Evolutionary conservation across 2,888 invertebrate genomes (phyloP), one percentile per base, ranked within the genome.

Genomic region (Oxytorus armatus): DNA sequence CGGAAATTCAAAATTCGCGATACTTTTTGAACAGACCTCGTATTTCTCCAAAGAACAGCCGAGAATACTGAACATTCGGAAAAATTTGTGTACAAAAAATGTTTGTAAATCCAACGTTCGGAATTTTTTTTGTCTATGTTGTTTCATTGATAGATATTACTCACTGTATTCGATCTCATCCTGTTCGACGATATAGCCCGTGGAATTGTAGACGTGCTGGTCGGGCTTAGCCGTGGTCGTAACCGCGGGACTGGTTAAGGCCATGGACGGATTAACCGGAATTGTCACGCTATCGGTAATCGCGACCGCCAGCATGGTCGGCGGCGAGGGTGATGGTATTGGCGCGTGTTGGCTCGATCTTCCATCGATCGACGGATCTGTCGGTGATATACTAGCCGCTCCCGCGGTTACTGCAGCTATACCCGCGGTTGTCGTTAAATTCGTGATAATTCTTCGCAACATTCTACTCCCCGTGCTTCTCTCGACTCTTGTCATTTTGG

Each of bases 141-240:
- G 33, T 33, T 51, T 39, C 14, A 7, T 61, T 59, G 3, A 14
- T 39, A n/a, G n/a, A 7, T 25, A 70, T 68, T 85, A 92, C 91
- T 91, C 85, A 92, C 91, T 89, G 86, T 91, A 89, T 85, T 91
- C 90, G 77, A 91, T 87, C 80, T 91, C 90, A 75, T 91, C 91
- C 84, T 89, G 90, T 69, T 90, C 91, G 61, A 83, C 85, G 77
- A 89, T 87, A 82, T 90, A 88, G 66, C 88, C 88, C 53, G 90
- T 90, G 76, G 88, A 87, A 83, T 90, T 91, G 87, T 89, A 87
- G 83, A 88, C 84, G 84, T 89, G 90, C 82, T 89, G 88, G 84
- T 89, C 87, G 75, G 90, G 86, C 77, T 90, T 89, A 81, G 86
- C 81, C 61, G 90, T 90, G 78, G 86, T 86, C 77, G 89, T 88